These are phyloP conservation scores for Brachycybe producta DNA, from an alignment of 2,888 invertebrate species.

Conservation along the genomic window DNA sequence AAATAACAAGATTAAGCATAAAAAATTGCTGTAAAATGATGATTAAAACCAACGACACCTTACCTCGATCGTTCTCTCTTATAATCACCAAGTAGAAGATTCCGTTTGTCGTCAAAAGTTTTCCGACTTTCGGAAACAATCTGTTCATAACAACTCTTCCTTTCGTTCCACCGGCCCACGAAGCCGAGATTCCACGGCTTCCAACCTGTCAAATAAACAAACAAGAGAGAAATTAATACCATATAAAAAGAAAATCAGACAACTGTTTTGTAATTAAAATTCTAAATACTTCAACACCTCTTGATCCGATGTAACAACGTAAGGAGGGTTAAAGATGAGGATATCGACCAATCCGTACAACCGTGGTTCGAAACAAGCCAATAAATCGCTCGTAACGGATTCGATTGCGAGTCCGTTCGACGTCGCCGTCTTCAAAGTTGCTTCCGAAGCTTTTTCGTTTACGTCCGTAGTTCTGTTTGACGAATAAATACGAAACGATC, in stretches of 20 bases:
- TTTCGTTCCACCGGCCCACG: constrained; percentile 42
- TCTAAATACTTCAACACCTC: constrained; percentile 52
- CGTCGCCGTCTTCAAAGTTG: constrained; percentile 53
- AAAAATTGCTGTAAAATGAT: background rate
- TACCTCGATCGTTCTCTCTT: constrained; percentile 67
- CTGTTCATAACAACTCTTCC: constrained; percentile 51
- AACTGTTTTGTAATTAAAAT: background rate
- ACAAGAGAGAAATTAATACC: constrained; percentile 32
- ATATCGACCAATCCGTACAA: constrained; percentile 60
- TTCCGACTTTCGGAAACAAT: constrained; percentile 53
- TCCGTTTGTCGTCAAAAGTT: constrained; percentile 57
- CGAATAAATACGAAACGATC: too few species aligned
- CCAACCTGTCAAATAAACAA: constrained; percentile 33
- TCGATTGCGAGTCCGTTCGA: constrained; percentile 48
- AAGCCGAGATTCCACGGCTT: constrained; percentile 25
- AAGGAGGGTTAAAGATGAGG: constrained; percentile 93
- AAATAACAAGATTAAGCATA: background rate
- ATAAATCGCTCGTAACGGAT: constrained; percentile 35
- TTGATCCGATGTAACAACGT: constrained; percentile 71
- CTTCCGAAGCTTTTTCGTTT: constrained; percentile 62
- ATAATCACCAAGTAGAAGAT: constrained; percentile 77
- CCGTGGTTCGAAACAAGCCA: constrained; percentile 44
- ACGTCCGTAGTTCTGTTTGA: constrained; percentile 56
- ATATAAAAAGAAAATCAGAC: background rate
- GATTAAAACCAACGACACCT: background rate